Base-by-base conservation (phyloP, 2,797 vertebrate species). In the Acanthopagrus latus region DNA sequence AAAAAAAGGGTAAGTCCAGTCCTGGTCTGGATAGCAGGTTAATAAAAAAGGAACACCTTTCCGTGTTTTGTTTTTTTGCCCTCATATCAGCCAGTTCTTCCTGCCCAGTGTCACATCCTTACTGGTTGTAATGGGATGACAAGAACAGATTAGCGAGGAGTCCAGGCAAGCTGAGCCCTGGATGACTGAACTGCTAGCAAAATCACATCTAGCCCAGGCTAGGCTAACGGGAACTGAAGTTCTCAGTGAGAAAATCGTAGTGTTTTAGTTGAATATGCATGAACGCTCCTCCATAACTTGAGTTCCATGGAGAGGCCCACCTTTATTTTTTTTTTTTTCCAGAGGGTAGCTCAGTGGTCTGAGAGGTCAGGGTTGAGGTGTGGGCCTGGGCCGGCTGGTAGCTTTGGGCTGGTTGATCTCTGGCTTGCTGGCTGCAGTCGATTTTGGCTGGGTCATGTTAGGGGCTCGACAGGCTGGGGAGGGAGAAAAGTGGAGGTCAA, bases 371-470 rank as follows among this genome's bases (percentile, higher is more conserved):
- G 88, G 47, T 54, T 55, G 83, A 68, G 86, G 68, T 11, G 75
- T 50, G 67, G 88, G 82, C 52, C 65, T 27, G 78, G 86, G 66
- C 71, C 76, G 90, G 92, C 84, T 81, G 88, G 71, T 89, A 87
- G 84, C 60, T 80, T 73, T 63, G 76, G 88, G 86, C 90, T 92
- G 91, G 86, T 78, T 84, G 76, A 81, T 83, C 85, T 92, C 89
- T 23, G 88, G 82, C 83, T 78, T 48, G 82, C 75, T 85, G 86
- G 82, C 84, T 76, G 88, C 80, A 73, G 87, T 89, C 66, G 80
- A 83, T 90, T 89, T 92, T 69, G 89, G 92, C 88, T 89, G 92
- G 91, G 89, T 93, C 86, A 78, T 83, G 65, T 90, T 58, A 20
- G 88, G 88, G 86, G 74, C 55, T 74, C 38, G 78, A 81, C 63